Base-by-base conservation (phyloP, 2,797 vertebrate genomes). In the Sternotherus odoratus region DNA sequence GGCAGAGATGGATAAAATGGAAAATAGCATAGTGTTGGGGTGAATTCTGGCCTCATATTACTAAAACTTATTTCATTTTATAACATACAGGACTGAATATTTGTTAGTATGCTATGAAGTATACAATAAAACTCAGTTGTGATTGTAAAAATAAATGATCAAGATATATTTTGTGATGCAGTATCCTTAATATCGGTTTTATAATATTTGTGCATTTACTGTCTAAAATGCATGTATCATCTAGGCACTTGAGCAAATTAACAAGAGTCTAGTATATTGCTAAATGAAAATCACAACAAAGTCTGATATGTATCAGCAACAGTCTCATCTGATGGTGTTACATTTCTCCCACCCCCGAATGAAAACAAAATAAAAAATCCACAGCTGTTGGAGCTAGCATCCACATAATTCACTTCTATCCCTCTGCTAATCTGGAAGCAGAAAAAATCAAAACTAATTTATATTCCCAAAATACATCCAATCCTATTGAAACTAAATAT, bases 371-470 rank as follows among this genome's bases (percentile, higher is more conserved):
- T 4, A 3, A 49, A 49, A 49, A 54, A 79, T 5, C 5, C 43
- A 39, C 0, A 26, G 28, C 5, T 57, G 81, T 82, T 46, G 80
- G 74, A 89, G 60, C 19, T 90, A 81, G 30, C 12, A 90, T 86
- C 88, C 86, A 94, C 83, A 90, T 87, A 85, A 43, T 12, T 43
- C n/a, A 88, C 46, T 90, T 91, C 11, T 39, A 57, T 23, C 51
- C 69, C 77, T 16, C 23, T 75, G 30, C 74, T 1, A 51, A 24
- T 43, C 24, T 74, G 66, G 77, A 85, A 77, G 83, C 91, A 91
- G 91, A 94, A 92, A 92, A 43, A 84, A 93, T 82, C 77, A 89
- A 90, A 96, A 82, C 51, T 69, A 46, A 94, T 88, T 91, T 12
- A 79, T 85, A 87, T 48, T 60, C 87, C 23, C 69, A 17, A 79